A percentile compares a stretch with the other conserved stretches of the same genome.
phyloP scores from a whole-genome alignment of 1,140 invertebrate species.

The Drosophila littoralis region DNA sequence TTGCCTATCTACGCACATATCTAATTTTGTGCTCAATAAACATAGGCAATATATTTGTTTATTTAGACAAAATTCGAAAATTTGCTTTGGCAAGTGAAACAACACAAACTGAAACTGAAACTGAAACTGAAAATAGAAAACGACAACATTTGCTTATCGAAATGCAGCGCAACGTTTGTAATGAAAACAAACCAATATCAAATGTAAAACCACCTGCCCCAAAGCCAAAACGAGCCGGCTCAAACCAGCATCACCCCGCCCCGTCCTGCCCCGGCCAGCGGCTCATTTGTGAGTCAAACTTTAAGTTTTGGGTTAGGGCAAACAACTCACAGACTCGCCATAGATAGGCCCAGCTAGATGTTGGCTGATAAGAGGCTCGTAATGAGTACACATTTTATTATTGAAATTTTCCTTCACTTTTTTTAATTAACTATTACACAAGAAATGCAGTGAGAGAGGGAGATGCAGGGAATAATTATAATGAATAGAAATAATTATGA shows the following conservation, averaged over 20 bases:
- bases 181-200: constrained; percentile 27
- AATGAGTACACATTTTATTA: constrained; percentile 78
- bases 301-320: constrained; percentile 24
- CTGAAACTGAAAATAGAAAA: constrained; percentile 37
- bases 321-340: not conserved
- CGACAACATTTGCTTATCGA: constrained; percentile 55
- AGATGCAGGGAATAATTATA: too few species aligned
- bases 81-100: constrained; percentile 26
- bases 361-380: constrained; percentile 63
- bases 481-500: constrained; percentile 48
- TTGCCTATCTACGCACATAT: constrained; percentile 68
- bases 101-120: constrained; percentile 32
- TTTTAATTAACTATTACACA: constrained; percentile 78
- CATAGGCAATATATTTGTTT: constrained; percentile 64
- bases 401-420: constrained; percentile 53
- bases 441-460: constrained; percentile 37
- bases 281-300: constrained; percentile 67
- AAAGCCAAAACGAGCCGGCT: constrained; percentile 5
- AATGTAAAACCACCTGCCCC: constrained; percentile 48
- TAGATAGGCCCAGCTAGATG: constrained; percentile 43
- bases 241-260: not conserved
- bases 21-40: constrained; percentile 62
- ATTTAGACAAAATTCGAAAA: constrained; percentile 40
- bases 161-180: constrained; percentile 34
- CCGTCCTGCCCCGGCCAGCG: not conserved